Evolutionary conservation across 2,888 invertebrate species (phyloP).

Genomic region (Lycaena phlaeas): DNA sequence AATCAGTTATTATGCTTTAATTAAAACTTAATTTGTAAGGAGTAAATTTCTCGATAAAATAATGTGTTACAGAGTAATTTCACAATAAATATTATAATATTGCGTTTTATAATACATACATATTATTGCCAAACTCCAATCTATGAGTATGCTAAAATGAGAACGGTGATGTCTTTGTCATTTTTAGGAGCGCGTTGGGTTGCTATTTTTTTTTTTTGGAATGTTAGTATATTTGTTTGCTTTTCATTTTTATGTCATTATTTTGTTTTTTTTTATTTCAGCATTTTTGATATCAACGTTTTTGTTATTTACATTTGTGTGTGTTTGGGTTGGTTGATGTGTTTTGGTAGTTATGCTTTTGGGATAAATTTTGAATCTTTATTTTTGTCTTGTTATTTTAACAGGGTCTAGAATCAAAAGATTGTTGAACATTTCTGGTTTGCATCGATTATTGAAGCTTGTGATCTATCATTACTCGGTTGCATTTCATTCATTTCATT

Average conservation of each 20-base stretch:
- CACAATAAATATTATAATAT: too few species aligned
- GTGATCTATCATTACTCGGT: too few species aligned
- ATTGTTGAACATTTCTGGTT: too few species aligned
- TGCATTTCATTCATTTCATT: too few species aligned
- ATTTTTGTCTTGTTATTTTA: not conserved
- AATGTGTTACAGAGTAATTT: too few species aligned
- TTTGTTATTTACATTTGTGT: not conserved
- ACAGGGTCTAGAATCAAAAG: not conserved
- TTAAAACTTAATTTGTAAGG: too few species aligned
- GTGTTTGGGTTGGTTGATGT: not conserved
- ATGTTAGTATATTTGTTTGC: not conserved
- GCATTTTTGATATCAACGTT: not conserved
- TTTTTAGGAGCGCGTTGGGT: conserved; percentile 12
- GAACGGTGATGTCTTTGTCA: conserved; percentile 13
- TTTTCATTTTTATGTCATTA: not conserved
- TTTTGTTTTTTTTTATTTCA: conserved; percentile 12
- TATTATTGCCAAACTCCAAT: too few species aligned
- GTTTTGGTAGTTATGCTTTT: not conserved
- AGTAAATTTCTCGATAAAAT: too few species aligned
- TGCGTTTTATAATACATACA: too few species aligned
- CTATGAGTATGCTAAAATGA: too few species aligned
- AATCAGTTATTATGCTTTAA: too few species aligned
- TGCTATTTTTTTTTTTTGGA: conserved; percentile 14
- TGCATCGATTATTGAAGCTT: too few species aligned
- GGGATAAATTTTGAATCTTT: not conserved